These are phyloP conservation scores for Conistra vaccinii DNA, from an alignment of 2,888 invertebrate genomes.

Conservation along the genomic window DNA sequence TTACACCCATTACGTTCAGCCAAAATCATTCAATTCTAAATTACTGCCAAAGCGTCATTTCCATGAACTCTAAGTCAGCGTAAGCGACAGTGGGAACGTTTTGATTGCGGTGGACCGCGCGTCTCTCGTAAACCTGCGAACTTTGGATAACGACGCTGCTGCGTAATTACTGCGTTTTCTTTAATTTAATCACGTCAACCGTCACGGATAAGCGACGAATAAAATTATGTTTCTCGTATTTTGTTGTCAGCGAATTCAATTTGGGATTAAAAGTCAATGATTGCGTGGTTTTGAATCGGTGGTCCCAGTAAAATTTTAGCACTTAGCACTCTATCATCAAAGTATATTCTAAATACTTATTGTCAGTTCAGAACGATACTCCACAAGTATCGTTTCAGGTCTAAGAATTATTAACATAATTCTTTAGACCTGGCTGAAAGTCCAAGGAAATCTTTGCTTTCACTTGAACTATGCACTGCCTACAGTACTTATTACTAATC, in stretches of 20 bases:
- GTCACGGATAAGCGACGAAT: conserved; percentile 12
- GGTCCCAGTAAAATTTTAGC: no score
- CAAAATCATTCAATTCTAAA: neutral
- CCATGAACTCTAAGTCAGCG: conserved; percentile 66
- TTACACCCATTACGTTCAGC: no score
- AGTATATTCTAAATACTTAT: no score
- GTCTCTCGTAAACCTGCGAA: conserved; percentile 76
- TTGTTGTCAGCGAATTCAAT: conserved; percentile 8
- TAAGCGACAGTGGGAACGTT: conserved; percentile 74
- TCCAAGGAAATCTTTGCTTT: neutral
- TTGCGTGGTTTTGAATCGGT: conserved; percentile 10
- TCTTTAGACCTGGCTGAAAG: no score
- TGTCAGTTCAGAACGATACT: no score
- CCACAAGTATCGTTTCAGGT: no score
- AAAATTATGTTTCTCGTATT: conserved; percentile 24
- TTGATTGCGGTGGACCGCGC: conserved; percentile 83
- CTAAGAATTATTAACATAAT: no score
- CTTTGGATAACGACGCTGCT: conserved; percentile 74
- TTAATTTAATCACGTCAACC: conserved; percentile 71
- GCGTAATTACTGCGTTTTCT: conserved; percentile 80
- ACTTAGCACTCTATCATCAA: no score
- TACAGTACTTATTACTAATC: neutral
- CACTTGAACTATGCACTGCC: neutral
- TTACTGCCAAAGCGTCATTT: conserved; percentile 34
- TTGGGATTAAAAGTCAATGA: neutral